phyloP scores from a whole-genome alignment of 1,140 invertebrate species.

The Drosophila aff. region DNA sequence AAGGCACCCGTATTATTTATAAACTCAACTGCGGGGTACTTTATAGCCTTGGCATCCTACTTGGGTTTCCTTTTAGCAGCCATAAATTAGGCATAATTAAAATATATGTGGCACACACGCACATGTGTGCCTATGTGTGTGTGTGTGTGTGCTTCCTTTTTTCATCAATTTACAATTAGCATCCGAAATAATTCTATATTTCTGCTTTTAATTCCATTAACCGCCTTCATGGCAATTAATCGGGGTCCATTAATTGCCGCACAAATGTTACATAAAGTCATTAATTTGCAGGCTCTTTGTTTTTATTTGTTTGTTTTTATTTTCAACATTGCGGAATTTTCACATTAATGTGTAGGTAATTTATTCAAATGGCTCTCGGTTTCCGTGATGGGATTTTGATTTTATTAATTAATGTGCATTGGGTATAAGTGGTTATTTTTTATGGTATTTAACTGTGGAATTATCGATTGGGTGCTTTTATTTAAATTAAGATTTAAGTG shows the following conservation, averaged over 20 bases:
- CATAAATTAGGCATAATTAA: conserved; percentile 75
- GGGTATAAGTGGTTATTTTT: not conserved
- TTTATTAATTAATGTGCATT: not conserved
- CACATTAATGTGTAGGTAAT: conserved; percentile 9
- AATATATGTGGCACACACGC: conserved; percentile 60
- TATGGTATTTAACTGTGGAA: not conserved
- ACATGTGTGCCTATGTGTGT: conserved; percentile 4
- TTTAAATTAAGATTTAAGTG: not conserved
- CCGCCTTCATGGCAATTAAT: conserved; percentile 15
- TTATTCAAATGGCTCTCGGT: not conserved
- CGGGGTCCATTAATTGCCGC: conserved; percentile 23
- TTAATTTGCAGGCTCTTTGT: conserved; percentile 1
- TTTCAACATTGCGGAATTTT: not conserved
- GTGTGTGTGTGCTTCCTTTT: conserved; percentile 20
- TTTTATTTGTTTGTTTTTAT: not conserved
- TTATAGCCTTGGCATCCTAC: not conserved
- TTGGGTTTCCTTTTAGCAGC: conserved; percentile 40
- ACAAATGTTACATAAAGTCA: conserved; percentile 16
- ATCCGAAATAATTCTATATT: conserved; percentile 26
- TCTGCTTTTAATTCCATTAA: conserved; percentile 18
- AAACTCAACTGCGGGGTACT: not conserved
- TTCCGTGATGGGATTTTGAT: conserved; percentile 1
- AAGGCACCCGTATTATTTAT: conserved; percentile 16
- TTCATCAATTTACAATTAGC: conserved; percentile 49
- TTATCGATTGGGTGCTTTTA: not conserved